A percentile compares a stretch with the other conserved stretches of the same genome.
phyloP scores from a whole-genome alignment of 2,888 invertebrate species.

The Ariolimax columbianus region DNA sequence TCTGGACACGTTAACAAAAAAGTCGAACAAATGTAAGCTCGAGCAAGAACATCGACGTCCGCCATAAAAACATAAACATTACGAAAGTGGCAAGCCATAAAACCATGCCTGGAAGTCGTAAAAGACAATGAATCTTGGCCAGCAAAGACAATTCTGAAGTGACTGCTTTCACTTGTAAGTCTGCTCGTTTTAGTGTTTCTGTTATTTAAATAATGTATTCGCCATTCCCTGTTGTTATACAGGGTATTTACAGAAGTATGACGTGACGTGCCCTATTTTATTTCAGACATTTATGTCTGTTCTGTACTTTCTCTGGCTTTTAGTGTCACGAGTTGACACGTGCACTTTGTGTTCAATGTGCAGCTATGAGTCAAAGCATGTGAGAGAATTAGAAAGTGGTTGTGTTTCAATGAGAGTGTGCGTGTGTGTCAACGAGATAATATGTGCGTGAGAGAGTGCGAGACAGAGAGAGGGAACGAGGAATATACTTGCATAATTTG shows the following conservation, averaged over 20 bases:
- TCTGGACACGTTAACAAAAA: neutral
- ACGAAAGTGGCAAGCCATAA: neutral
- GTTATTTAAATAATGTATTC: neutral
- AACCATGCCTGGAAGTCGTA: slow-evolving; percentile 1
- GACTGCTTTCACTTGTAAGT: neutral
- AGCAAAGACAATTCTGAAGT: neutral
- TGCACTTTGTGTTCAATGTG: no score
- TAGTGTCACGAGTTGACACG: neutral
- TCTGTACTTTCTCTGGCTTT: neutral
- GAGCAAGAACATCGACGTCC: no score
- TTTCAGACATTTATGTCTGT: neutral
- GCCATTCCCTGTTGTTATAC: neutral
- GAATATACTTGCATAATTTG: no score
- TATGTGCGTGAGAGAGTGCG: no score
- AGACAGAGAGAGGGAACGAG: no score
- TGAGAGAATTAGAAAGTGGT: no score
- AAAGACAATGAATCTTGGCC: neutral
- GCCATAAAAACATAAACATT: slow-evolving; percentile 7
- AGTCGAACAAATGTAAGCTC: neutral
- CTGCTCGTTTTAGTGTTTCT: neutral
- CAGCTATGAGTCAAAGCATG: no score
- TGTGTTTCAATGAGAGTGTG: no score
- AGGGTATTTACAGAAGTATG: neutral
- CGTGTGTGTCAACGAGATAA: no score
- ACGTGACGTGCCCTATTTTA: neutral